Evolutionary conservation across 2,888 invertebrate genomes (phyloP).

Genomic region (Agrotis segetum): DNA sequence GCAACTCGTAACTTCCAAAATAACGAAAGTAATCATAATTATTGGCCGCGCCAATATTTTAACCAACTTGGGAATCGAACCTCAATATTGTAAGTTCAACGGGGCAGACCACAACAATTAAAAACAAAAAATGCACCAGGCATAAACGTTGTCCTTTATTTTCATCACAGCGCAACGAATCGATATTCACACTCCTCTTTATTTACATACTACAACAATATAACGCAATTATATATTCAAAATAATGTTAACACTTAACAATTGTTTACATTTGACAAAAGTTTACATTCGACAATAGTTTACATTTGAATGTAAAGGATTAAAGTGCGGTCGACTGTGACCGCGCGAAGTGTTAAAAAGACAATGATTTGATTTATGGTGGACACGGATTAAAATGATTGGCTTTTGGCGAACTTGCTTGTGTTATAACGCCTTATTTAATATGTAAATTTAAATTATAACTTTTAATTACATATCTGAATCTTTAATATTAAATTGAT

Average conservation of each 20-base stretch:
- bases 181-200: slow-evolving; percentile 69
- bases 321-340: slow-evolving; percentile 68
- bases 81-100: no score
- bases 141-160: slow-evolving; percentile 10
- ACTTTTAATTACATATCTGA: neutral
- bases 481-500: neutral
- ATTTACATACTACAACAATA: slow-evolving; percentile 80
- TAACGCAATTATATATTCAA: slow-evolving; percentile 85
- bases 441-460: neutral
- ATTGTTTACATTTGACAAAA: slow-evolving; percentile 71
- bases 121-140: neutral
- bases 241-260: slow-evolving; percentile 68
- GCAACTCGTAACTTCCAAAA: no score
- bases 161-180: slow-evolving; percentile 65
- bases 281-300: slow-evolving; percentile 49
- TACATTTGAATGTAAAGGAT: slow-evolving; percentile 78
- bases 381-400: slow-evolving; percentile 53
- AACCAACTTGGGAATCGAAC: no score
- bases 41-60: no score
- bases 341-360: slow-evolving; percentile 67
- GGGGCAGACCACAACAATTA: neutral
- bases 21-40: no score
- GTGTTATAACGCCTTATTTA: slow-evolving; percentile 3
- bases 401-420: slow-evolving; percentile 27
- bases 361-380: slow-evolving; percentile 65